These are phyloP conservation scores for Conus canariensis DNA, from an alignment of 2,888 invertebrate species.

Conservation along the genomic window DNA sequence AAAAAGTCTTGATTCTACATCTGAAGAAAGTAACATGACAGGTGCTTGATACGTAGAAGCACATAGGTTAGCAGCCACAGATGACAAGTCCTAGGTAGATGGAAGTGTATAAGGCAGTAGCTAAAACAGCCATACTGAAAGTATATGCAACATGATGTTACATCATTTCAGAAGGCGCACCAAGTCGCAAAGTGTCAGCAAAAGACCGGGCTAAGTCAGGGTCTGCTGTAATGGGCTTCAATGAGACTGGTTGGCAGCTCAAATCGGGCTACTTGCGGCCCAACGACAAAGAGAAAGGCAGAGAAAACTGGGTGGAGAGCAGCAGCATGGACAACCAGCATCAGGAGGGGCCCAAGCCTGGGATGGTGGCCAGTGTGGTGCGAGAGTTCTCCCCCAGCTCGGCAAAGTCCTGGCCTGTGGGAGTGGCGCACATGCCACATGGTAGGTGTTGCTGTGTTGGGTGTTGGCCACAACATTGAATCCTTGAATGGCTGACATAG, in stretches of 20 bases:
- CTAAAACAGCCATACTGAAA: too few species aligned
- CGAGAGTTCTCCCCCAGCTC: background rate
- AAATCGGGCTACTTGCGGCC: slow-evolving; percentile 15
- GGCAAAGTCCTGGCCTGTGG: background rate
- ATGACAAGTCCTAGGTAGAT: too few species aligned
- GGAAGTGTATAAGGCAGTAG: too few species aligned
- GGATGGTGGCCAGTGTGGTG: background rate
- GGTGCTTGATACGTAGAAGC: too few species aligned
- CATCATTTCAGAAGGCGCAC: too few species aligned
- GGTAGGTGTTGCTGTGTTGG: background rate
- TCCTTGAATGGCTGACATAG: too few species aligned
- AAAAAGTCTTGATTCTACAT: too few species aligned
- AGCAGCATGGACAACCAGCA: background rate
- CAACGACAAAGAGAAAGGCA: background rate
- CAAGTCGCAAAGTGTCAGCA: background rate
- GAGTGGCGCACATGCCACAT: background rate
- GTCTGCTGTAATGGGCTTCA: background rate
- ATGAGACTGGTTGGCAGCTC: slow-evolving; percentile 16
- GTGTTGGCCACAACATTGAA: background rate
- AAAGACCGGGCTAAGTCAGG: too few species aligned
- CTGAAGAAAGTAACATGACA: too few species aligned
- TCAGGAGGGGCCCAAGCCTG: background rate
- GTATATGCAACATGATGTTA: too few species aligned
- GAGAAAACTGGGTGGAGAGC: background rate
- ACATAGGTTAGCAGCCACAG: too few species aligned